Conservation (phyloP, 2,888 invertebrate species). For the Cataglyphis albicans region DNA sequence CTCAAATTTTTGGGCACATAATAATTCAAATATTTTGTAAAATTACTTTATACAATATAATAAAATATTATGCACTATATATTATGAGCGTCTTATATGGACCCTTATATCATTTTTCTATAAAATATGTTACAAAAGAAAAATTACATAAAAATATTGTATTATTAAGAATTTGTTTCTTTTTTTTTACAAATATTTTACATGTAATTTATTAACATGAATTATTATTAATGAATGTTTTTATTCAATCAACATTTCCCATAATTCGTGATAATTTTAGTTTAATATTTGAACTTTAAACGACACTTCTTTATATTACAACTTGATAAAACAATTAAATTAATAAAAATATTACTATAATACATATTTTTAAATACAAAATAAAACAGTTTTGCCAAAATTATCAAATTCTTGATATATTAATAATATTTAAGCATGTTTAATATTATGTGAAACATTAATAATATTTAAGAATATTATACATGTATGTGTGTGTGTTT, state of each 20-base stretch:
- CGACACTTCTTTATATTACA: not conserved
- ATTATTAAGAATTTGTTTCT: not conserved
- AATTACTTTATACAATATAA: constrained; percentile 21
- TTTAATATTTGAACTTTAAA: not conserved
- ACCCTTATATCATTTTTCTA: not conserved
- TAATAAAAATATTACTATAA: not conserved
- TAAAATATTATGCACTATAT: constrained; percentile 18
- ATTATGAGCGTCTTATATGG: constrained; percentile 9
- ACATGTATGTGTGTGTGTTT: not conserved
- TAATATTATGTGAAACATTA: not conserved
- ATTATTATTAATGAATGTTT: constrained; percentile 21
- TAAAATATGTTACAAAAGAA: not conserved
- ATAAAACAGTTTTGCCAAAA: not conserved
- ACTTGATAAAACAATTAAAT: not conserved
- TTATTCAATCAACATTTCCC: not conserved
- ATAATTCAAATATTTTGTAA: constrained; percentile 1
- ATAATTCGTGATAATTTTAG: not conserved
- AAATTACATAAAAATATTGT: not conserved
- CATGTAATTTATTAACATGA: not conserved
- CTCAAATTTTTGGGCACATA: not conserved
- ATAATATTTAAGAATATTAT: not conserved
- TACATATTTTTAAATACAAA: constrained; percentile 2
- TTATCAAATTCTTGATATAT: constrained; percentile 2
- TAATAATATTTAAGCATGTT: constrained; percentile 12
- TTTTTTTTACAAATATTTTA: not conserved